Evolutionary conservation across 2,113 vertebrate genomes (phyloP), one percentile per base, ranked within the genome.

Genomic region (Uropsilus gracilis): DNA sequence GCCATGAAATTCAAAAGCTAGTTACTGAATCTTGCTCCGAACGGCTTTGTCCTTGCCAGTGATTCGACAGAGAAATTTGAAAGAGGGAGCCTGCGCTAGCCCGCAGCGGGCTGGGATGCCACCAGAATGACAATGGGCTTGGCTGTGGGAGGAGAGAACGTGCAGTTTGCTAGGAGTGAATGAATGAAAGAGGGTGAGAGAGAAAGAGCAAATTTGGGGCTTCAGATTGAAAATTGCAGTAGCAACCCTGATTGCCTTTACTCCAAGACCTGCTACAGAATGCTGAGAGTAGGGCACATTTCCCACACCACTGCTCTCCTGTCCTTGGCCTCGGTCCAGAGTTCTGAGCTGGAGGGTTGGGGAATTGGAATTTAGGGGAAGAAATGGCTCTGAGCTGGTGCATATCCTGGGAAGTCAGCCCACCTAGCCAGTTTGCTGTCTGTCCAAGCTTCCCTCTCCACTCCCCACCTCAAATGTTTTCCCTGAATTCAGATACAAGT

Each of bases 1-100:
- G 87, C 93, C 92, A 76, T 90, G 96, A 96, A 94, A 97, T 91
- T 95, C 90, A 95, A 98, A 96, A 97, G 94, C 71, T 53, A n/a
- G 46, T 98, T 89, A 81, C 63, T 3, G 78, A 96, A 64, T 71
- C 78, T 78, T 3, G 18, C 93, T 97, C 94, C 92, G 69, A 50
- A 86, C 1, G 68, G 75, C 84, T 97, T 96, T 98, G 94, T 86
- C 72, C 89, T 96, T 90, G 95, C 93, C 94, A 90, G 14, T 72
- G n/a, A 88, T 93, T 89, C 57, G 68, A 76, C 73, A 66, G 86
- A 95, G 95, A 94, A 92, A 93, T 68, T 76, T 96, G 96, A 95
- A 80, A n/a, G 7, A 83, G 85, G 88, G 94, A 96, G 94, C 75
- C 94, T 96, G 63, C 11, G 50, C 83, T 55, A 22, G 91, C 66